Conservation (phyloP, 2,888 invertebrate species). For the Platerodrilus igneus region DNA sequence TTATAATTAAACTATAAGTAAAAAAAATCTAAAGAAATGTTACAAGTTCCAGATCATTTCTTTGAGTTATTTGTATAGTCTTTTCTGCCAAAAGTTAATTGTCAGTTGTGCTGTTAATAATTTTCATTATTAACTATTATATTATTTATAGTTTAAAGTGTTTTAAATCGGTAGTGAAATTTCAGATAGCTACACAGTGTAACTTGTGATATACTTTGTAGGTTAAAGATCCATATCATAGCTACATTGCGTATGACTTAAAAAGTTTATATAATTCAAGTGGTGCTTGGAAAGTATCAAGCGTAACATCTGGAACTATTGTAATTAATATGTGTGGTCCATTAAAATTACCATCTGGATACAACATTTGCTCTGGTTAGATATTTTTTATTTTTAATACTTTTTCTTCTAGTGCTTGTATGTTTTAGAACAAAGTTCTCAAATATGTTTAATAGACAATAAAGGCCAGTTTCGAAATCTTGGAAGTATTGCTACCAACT, state of each 20-base stretch:
- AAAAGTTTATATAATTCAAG: slow-evolving; percentile 10
- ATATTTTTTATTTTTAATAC: neutral
- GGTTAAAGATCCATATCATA: slow-evolving; percentile 11
- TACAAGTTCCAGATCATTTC: no score
- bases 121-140: no score
- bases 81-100: no score
- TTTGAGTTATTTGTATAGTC: no score
- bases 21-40: no score
- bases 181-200: neutral
- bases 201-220: neutral
- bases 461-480: slow-evolving; percentile 23
- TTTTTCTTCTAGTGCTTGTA: no score
- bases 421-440: slow-evolving; percentile 30
- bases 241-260: slow-evolving; percentile 23
- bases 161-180: neutral
- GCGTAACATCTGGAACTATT: slow-evolving; percentile 18
- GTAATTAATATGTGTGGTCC: slow-evolving; percentile 32
- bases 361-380: slow-evolving; percentile 24
- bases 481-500: slow-evolving; percentile 10
- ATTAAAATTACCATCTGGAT: slow-evolving; percentile 11
- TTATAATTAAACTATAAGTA: no score
- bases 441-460: slow-evolving; percentile 25
- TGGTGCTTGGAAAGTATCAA: slow-evolving; percentile 18
- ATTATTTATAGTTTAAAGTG: no score
- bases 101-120: no score